These are phyloP conservation scores for Onychomys torridus DNA, from an alignment of 2,797 vertebrate genomes.

Conservation along the genomic window DNA sequence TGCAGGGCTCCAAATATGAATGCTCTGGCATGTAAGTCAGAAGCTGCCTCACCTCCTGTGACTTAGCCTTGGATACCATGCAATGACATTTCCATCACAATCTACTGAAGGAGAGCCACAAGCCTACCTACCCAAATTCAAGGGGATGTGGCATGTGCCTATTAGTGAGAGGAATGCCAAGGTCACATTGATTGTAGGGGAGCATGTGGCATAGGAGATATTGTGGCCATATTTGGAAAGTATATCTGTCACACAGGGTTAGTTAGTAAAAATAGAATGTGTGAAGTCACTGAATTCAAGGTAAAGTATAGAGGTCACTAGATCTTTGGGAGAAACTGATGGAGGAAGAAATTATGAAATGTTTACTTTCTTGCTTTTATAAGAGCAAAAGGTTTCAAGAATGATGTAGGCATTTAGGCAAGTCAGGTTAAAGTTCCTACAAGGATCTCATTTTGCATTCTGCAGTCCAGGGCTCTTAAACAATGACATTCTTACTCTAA, in stretches of 20 bases:
- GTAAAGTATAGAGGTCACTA: constrained; percentile 50
- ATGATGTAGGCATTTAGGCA: background rate
- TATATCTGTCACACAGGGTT: constrained; percentile 35
- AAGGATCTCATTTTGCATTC: background rate
- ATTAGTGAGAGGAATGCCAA: constrained; percentile 33
- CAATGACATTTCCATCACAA: constrained; percentile 25
- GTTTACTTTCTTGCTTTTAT: constrained; percentile 6
- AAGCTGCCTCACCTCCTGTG: constrained; percentile 14
- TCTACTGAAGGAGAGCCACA: constrained; percentile 4
- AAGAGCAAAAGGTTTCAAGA: constrained; percentile 56
- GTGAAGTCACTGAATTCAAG: constrained; percentile 70
- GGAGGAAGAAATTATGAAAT: constrained; percentile 56
- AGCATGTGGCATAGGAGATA: constrained; percentile 32
- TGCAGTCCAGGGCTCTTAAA: background rate
- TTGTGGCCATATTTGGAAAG: constrained; percentile 56
- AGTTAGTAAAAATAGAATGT: constrained; percentile 65
- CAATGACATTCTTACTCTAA: background rate
- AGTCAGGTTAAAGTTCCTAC: constrained; percentile 4
- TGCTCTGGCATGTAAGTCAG: background rate
- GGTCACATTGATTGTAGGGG: constrained; percentile 29
- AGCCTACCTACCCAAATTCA: background rate
- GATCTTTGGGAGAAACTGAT: constrained; percentile 24
- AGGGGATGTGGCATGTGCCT: background rate
- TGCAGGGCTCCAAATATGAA: constrained; percentile 35
- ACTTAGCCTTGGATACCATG: background rate